Base-by-base conservation (phyloP, 2,113 vertebrate species). In the Otolemur garnettii region DNA sequence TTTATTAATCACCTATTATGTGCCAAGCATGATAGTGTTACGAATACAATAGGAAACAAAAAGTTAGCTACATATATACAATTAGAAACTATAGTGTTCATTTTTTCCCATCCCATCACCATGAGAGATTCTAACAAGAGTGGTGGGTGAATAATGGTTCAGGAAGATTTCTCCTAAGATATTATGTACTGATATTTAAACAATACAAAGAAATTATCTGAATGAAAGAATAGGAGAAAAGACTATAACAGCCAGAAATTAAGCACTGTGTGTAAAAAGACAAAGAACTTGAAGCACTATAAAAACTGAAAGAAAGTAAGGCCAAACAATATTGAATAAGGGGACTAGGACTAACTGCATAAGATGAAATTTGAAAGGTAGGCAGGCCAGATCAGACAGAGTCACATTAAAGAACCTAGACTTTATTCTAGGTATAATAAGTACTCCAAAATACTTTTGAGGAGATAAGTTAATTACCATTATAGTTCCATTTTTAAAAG, bases 401-500 rank as follows among this genome's bases (percentile, higher is more conserved):
- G 19, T 11, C 75, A 82, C 59, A 10, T 78, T 66, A 53, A 83
- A 79, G 62, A 90, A 77, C 8, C 24, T 24, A 5, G 17, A 69
- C 38, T 91, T 83, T 74, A 78, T 81, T 78, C 35, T 79, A 35
- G 21, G 35, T 62, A 38, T 35, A 71, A 26, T 2, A 95, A 26
- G 38, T 38, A 79, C 4, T 18, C 38, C 80, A 30, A 85, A 82
- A 75, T 81, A 78, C 28, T 53, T 84, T 68, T 24, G 45, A 86
- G 35, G 26, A 85, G 26, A 42, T n/a, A 95, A n/a, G 15, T 66
- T 66, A 5, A 68, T 14, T 69, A 75, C 13, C 35, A 79, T 64
- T 60, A 72, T 17, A 72, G 72, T 72, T 96, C 24, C 45, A 82
- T 87, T 93, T 86, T 66, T 28, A 55, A 93, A 83, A 30, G 90